These are phyloP conservation scores for Pterostichus madidus DNA, from an alignment of 2,888 invertebrate species.

Conservation along the genomic window DNA sequence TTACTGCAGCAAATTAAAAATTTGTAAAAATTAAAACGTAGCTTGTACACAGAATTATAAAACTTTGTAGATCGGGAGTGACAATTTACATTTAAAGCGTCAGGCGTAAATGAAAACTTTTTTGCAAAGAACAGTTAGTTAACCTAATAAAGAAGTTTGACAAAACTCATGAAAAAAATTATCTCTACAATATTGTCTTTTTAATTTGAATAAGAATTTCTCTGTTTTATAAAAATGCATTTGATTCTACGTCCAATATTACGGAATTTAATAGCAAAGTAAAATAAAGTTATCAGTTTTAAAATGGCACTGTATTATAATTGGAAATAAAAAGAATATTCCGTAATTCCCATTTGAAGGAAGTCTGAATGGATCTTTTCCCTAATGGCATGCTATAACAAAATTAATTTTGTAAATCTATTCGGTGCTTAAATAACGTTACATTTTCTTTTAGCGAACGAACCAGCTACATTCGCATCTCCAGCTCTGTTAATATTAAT, in stretches of 20 bases:
- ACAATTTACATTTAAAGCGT: constrained; percentile 59
- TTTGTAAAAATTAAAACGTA: constrained; percentile 20
- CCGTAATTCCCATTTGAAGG: constrained; percentile 21
- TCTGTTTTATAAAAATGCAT: not conserved
- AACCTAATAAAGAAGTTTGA: constrained; percentile 59
- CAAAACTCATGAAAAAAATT: constrained; percentile 47
- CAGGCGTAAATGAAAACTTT: constrained; percentile 54
- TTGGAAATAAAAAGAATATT: constrained; percentile 43
- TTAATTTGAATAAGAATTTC: constrained; percentile 22
- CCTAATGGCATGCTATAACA: constrained; percentile 51
- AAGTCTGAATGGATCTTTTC: constrained; percentile 26
- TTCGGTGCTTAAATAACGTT: constrained; percentile 34
- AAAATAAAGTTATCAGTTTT: constrained; percentile 28
- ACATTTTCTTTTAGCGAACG: constrained; percentile 28
- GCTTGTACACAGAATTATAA: constrained; percentile 33
- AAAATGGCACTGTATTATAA: constrained; percentile 23
- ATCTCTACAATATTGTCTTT: constrained; percentile 19
- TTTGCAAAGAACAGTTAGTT: constrained; percentile 46
- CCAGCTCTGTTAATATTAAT: constrained; percentile 19
- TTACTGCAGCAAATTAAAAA: constrained; percentile 18
- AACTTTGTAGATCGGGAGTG: constrained; percentile 27
- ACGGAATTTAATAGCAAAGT: constrained; percentile 10
- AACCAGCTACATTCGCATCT: constrained; percentile 1
- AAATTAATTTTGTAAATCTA: constrained; percentile 55
- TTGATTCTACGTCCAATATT: not conserved